Conservation (phyloP, 2,113 vertebrate species). For the Aegotheles bennettii region DNA sequence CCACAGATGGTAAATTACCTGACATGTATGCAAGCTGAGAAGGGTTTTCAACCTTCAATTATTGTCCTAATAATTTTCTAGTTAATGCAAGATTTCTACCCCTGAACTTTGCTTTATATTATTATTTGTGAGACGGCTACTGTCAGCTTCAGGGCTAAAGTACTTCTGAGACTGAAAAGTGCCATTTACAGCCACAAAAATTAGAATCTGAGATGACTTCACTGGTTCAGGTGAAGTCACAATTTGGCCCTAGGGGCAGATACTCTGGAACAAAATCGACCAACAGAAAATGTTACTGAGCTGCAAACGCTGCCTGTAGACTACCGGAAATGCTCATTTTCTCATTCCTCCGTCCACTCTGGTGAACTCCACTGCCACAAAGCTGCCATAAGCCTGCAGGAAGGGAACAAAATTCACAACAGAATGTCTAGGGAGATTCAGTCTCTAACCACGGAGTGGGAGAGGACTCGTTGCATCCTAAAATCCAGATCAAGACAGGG, state of each 20-base stretch:
- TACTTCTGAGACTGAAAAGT: slow-evolving; percentile 16
- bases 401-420: neutral
- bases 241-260: neutral
- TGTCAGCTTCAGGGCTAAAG: neutral
- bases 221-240: neutral
- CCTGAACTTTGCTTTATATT: slow-evolving; percentile 24
- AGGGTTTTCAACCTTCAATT: slow-evolving; percentile 36
- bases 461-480: neutral
- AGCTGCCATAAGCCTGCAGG: neutral
- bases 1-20: slow-evolving; percentile 19
- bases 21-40: slow-evolving; percentile 20
- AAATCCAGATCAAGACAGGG: neutral
- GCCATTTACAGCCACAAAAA: slow-evolving; percentile 8
- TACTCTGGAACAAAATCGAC: neutral
- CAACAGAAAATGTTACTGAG: neutral
- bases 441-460: neutral
- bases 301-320: slow-evolving; percentile 17
- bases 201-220: neutral
- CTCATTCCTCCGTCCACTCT: neutral
- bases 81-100: slow-evolving; percentile 21
- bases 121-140: neutral
- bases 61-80: slow-evolving; percentile 28
- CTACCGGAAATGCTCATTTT: neutral
- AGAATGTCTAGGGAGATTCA: neutral
- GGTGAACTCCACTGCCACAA: neutral